Conservation (phyloP, 2,113 vertebrate genomes). For the Conger conger region DNA sequence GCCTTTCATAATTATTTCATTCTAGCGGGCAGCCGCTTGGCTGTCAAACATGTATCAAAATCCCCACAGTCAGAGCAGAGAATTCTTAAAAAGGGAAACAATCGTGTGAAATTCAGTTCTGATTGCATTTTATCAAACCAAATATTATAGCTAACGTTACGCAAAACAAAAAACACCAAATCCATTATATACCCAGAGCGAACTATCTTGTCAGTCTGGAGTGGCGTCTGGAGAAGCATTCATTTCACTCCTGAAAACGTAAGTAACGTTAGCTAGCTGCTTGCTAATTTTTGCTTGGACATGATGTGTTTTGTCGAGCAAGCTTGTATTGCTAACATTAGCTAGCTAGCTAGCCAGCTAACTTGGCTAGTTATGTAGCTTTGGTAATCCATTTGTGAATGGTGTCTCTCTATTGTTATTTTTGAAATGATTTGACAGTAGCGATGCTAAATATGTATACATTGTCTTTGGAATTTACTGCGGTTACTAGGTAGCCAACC, state of each 20-base stretch:
- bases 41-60: constrained; percentile 62
- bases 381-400: constrained; percentile 20
- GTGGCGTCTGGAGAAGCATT: constrained; percentile 23
- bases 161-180: constrained; percentile 20
- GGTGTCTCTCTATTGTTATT: neutral
- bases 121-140: constrained; percentile 47
- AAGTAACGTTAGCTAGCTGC: neutral
- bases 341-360: constrained; percentile 11
- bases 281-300: neutral
- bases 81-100: constrained; percentile 60
- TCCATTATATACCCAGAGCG: constrained; percentile 1
- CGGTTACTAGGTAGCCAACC: neutral
- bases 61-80: constrained; percentile 52
- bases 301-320: neutral
- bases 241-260: constrained; percentile 25
- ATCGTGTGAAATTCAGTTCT: constrained; percentile 56
- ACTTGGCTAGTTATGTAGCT: neutral
- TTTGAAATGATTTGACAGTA: neutral
- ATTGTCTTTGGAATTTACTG: neutral
- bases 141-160: neutral
- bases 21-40: neutral
- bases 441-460: neutral
- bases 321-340: constrained; percentile 43
- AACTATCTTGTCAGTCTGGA: constrained; percentile 24
- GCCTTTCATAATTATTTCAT: constrained; percentile 3